A percentile compares a stretch with the other conserved stretches of the same genome.
phyloP scores from a whole-genome alignment of 2,113 vertebrate species.

The Pterophyllum scalare region DNA sequence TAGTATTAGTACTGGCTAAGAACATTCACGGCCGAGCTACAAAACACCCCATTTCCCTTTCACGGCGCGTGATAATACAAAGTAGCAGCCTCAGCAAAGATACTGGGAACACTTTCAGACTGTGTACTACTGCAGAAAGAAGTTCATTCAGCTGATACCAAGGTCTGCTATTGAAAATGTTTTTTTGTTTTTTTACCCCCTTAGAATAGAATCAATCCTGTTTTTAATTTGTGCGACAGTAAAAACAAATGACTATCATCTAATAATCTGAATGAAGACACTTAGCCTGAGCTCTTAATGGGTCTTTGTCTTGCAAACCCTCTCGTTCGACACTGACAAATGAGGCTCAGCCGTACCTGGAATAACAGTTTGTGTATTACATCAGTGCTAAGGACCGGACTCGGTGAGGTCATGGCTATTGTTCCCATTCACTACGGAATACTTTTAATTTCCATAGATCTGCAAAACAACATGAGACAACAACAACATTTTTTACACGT shows the following conservation, averaged over 20 bases:
- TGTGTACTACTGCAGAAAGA: not conserved
- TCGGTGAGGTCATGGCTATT: slow-evolving; percentile 59
- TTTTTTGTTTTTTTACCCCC: slow-evolving; percentile 12
- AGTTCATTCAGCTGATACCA: not conserved
- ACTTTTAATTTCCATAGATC: not conserved
- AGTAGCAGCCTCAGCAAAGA: not conserved
- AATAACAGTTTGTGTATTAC: slow-evolving; percentile 62
- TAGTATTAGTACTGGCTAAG: not conserved
- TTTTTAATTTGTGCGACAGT: slow-evolving; percentile 29
- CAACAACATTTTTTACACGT: not conserved
- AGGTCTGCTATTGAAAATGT: slow-evolving; percentile 13
- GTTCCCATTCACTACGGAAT: not conserved
- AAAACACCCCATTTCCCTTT: not conserved
- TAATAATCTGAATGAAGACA: slow-evolving; percentile 73
- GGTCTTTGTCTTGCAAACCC: slow-evolving; percentile 61
- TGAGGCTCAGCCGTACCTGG: slow-evolving; percentile 63
- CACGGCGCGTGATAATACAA: not conserved
- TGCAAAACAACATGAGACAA: not conserved
- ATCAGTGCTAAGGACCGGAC: slow-evolving; percentile 58
- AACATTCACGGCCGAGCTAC: not conserved
- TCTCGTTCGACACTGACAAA: slow-evolving; percentile 72
- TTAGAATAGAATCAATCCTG: slow-evolving; percentile 48
- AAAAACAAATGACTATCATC: slow-evolving; percentile 72
- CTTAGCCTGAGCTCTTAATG: slow-evolving; percentile 72
- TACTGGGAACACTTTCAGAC: not conserved